Percentiles rank a stretch among this genome's conserved stretches.
These are phyloP conservation scores for Galeopsomyia nigrocyanea DNA, from an alignment of 2,888 invertebrate genomes.

Conservation along the genomic window DNA sequence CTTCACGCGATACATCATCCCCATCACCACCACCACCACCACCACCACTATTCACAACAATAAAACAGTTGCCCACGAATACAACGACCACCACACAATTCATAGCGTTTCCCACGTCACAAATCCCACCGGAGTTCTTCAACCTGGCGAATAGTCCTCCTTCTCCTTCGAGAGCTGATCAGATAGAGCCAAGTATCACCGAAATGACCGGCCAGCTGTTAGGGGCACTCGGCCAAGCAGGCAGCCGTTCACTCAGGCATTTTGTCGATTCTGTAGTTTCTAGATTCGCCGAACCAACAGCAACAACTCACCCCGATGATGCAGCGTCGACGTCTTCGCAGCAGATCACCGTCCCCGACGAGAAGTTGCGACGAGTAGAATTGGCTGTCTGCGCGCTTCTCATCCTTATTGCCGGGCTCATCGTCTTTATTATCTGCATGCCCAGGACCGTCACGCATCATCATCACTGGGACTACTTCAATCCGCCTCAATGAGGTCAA, in stretches of 20 bases:
- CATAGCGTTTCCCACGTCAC: slow-evolving; percentile 60
- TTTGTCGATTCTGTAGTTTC: slow-evolving; percentile 77
- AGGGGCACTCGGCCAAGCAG: slow-evolving; percentile 77
- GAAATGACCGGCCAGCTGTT: slow-evolving; percentile 81
- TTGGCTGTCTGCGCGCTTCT: slow-evolving; percentile 84
- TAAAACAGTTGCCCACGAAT: slow-evolving; percentile 5
- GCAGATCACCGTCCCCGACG: slow-evolving; percentile 71
- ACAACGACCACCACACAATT: slow-evolving; percentile 54
- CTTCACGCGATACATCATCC: slow-evolving; percentile 40
- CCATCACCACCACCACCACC: slow-evolving; percentile 49
- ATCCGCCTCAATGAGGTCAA: slow-evolving; percentile 76
- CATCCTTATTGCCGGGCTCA: slow-evolving; percentile 82
- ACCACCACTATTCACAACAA: background rate
- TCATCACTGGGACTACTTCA: slow-evolving; percentile 91
- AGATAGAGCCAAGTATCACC: slow-evolving; percentile 77
- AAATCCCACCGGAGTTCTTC: slow-evolving; percentile 60
- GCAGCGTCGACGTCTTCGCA: slow-evolving; percentile 70
- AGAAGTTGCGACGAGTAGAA: slow-evolving; percentile 78
- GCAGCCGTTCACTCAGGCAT: slow-evolving; percentile 77
- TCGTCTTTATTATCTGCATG: slow-evolving; percentile 81
- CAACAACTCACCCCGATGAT: too few species aligned
- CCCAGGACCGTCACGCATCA: slow-evolving; percentile 80
- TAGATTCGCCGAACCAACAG: slow-evolving; percentile 68
- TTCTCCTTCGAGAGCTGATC: slow-evolving; percentile 39
- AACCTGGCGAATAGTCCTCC: slow-evolving; percentile 53